A percentile compares a stretch with the other conserved stretches of the same genome.
These are phyloP conservation scores for Labrus mixtus DNA, from an alignment of 2,113 vertebrate genomes.

Conservation along the genomic window DNA sequence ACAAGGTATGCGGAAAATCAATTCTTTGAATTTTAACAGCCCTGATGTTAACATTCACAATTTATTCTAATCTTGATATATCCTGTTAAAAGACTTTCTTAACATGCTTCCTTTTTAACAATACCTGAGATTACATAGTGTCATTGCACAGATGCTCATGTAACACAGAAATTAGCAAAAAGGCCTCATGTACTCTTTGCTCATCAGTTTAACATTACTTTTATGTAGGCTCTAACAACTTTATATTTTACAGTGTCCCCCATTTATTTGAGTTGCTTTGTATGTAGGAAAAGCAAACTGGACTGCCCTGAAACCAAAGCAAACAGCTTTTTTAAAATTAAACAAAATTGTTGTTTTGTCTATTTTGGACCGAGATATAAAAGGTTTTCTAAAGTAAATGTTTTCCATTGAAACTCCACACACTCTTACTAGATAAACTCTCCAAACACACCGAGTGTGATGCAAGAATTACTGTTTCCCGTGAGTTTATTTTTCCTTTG, in stretches of 20 bases:
- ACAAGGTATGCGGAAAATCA: constrained; percentile 30
- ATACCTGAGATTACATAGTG: constrained; percentile 1
- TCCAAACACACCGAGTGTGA: constrained; percentile 49
- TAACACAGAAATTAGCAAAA: not conserved
- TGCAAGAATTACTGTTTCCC: constrained; percentile 49
- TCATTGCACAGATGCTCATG: not conserved
- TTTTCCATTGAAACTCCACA: constrained; percentile 40
- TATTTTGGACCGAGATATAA: constrained; percentile 8
- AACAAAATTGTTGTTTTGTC: constrained; percentile 26
- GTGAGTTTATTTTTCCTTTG: constrained; percentile 60
- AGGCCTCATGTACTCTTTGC: not conserved
- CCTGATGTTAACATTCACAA: not conserved
- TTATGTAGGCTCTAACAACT: too few species aligned
- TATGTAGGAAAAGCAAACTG: too few species aligned
- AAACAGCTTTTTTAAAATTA: constrained; percentile 34
- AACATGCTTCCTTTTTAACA: constrained; percentile 4
- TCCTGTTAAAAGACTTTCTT: constrained; percentile 29
- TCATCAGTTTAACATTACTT: not conserved
- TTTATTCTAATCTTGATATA: constrained; percentile 18
- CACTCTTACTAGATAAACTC: constrained; percentile 22
- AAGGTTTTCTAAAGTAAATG: constrained; percentile 36
- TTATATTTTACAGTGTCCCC: too few species aligned
- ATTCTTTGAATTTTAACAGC: constrained; percentile 2
- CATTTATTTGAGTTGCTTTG: too few species aligned
- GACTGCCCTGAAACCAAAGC: not conserved